These are phyloP conservation scores for Dendrolimus kikuchii DNA, from an alignment of 1,140 invertebrate genomes.

Conservation along the genomic window DNA sequence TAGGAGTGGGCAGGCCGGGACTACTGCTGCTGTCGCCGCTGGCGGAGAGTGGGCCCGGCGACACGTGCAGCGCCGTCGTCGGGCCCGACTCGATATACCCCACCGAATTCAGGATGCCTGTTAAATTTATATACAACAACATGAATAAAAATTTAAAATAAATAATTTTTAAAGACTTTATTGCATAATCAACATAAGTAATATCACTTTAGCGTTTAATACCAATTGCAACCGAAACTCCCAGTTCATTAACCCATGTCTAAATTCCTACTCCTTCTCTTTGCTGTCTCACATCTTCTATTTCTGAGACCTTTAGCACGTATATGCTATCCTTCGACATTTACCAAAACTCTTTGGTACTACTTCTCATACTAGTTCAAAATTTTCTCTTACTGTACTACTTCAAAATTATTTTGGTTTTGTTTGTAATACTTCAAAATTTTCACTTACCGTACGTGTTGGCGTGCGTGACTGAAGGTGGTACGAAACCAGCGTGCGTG, in stretches of 20 bases:
- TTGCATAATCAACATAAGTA: no score
- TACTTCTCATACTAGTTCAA: constrained; percentile 4
- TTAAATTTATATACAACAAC: constrained; percentile 9
- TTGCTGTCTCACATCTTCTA: no score
- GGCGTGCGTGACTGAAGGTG: constrained; percentile 70
- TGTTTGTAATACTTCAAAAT: constrained; percentile 7
- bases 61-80: constrained; percentile 66
- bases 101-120: constrained; percentile 61
- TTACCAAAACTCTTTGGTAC: no score
- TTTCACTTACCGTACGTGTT: constrained; percentile 53
- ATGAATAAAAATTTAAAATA: constrained; percentile 6
- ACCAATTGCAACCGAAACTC: no score
- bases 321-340: no score
- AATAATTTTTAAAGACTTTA: background rate
- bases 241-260: no score
- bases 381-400: constrained; percentile 43
- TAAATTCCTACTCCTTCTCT: no score
- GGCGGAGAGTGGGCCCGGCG: constrained; percentile 66
- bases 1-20: constrained; percentile 59
- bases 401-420: constrained; percentile 12
- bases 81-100: constrained; percentile 59
- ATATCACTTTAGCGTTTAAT: no score
- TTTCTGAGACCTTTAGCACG: no score
- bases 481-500: constrained; percentile 93
- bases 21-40: constrained; percentile 71